Percentiles rank a stretch among this genome's conserved stretches.
Evolutionary conservation across 2,888 invertebrate species (phyloP).

Genomic region (Eulithis testata): DNA sequence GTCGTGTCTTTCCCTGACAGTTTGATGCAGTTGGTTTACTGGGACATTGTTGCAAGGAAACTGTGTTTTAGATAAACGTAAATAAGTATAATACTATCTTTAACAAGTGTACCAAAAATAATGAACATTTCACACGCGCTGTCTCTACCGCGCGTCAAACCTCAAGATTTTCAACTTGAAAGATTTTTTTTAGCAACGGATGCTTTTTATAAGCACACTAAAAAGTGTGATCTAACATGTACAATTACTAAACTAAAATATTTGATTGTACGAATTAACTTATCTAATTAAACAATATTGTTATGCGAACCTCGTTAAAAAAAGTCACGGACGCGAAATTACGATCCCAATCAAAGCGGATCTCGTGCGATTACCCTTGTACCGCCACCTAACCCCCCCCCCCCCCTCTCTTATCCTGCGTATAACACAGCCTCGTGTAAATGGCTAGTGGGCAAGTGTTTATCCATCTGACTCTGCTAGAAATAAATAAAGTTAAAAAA

Average conservation of each 20-base stretch:
- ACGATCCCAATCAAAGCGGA: slow-evolving; percentile 62
- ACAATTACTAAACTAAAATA: no score
- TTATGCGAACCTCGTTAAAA: slow-evolving; percentile 48
- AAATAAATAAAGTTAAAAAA: no score
- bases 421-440: slow-evolving; percentile 3
- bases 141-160: no score
- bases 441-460: slow-evolving; percentile 1
- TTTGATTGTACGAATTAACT: background rate
- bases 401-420: slow-evolving; percentile 6
- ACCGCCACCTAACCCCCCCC: slow-evolving; percentile 8
- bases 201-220: no score
- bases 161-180: no score
- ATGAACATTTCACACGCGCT: no score
- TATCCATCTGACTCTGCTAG: background rate
- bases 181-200: no score
- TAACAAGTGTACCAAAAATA: no score
- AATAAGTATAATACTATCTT: no score
- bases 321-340: slow-evolving; percentile 57
- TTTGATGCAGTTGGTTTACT: slow-evolving; percentile 2
- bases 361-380: slow-evolving; percentile 58
- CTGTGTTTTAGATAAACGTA: background rate
- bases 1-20: slow-evolving; percentile 3
- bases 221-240: no score
- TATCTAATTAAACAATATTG: slow-evolving; percentile 38
- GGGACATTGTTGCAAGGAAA: slow-evolving; percentile 2